Conservation (phyloP, 2,113 vertebrate species). For the Coptodon rendalli region DNA sequence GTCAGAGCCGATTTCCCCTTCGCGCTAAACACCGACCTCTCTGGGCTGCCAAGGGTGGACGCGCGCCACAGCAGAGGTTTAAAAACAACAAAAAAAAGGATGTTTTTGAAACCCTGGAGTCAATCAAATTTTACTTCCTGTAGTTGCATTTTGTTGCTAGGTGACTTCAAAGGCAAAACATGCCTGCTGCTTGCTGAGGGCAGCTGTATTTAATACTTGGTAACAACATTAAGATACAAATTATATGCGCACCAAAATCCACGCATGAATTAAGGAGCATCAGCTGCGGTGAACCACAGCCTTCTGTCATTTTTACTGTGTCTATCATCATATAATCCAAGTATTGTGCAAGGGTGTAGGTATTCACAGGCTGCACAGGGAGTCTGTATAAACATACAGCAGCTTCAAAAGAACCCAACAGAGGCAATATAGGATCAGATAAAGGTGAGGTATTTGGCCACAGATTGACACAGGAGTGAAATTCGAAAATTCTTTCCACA, state of each 20-base stretch:
- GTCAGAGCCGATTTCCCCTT: slow-evolving; percentile 64
- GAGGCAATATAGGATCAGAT: background rate
- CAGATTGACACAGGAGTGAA: background rate
- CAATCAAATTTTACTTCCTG: slow-evolving; percentile 27
- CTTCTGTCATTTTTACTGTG: background rate
- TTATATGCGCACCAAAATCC: background rate
- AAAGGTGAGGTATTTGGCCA: background rate
- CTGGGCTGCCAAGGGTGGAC: slow-evolving; percentile 36
- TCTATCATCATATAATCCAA: background rate
- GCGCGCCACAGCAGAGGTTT: background rate
- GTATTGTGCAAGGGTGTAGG: background rate
- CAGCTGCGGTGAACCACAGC: background rate
- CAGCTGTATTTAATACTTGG: background rate
- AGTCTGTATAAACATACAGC: slow-evolving; percentile 1
- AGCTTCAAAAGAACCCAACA: slow-evolving; percentile 6
- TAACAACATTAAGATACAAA: background rate
- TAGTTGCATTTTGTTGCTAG: slow-evolving; percentile 13
- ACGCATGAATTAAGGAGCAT: background rate
- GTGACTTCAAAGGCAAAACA: slow-evolving; percentile 3
- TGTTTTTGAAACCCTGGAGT: slow-evolving; percentile 23
- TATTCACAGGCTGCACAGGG: background rate
- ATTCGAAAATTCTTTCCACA: slow-evolving; percentile 19
- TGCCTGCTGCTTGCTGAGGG: background rate
- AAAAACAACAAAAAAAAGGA: background rate
- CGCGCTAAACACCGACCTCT: slow-evolving; percentile 33